Percentiles rank a stretch among this genome's conserved stretches.
Evolutionary conservation across 2,113 vertebrate genomes (phyloP).

Genomic region (Strix uralensis): DNA sequence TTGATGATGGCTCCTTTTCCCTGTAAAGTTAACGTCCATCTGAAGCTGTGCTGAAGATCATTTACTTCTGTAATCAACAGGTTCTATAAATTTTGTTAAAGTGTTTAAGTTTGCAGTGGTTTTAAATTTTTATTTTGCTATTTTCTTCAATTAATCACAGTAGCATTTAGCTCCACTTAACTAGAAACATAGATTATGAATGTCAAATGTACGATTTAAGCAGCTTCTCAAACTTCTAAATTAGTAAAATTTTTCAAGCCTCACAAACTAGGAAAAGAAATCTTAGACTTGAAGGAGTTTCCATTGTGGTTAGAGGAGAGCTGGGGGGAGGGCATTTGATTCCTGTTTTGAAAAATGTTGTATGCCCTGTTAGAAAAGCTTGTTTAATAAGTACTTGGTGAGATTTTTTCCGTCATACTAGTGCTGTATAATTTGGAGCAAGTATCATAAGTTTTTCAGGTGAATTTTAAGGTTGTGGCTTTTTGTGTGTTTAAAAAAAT

Average conservation of each 20-base stretch:
- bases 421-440: neutral
- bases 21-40: neutral
- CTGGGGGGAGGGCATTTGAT: neutral
- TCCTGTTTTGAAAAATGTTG: neutral
- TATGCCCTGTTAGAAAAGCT: neutral
- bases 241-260: neutral
- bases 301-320: neutral
- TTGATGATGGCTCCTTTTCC: neutral
- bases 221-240: neutral
- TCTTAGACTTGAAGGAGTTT: neutral
- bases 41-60: neutral
- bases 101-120: neutral
- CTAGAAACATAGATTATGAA: neutral
- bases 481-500: neutral
- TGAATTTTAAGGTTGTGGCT: neutral
- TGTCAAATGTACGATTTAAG: neutral
- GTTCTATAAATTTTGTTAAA: neutral
- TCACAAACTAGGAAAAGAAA: neutral
- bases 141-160: neutral
- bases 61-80: neutral
- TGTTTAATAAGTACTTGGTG: neutral
- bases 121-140: neutral
- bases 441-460: neutral
- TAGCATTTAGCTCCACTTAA: neutral
- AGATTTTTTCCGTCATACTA: neutral